These are phyloP conservation scores for Galeopterus variegatus DNA, from an alignment of 2,113 vertebrate genomes.

Conservation along the genomic window DNA sequence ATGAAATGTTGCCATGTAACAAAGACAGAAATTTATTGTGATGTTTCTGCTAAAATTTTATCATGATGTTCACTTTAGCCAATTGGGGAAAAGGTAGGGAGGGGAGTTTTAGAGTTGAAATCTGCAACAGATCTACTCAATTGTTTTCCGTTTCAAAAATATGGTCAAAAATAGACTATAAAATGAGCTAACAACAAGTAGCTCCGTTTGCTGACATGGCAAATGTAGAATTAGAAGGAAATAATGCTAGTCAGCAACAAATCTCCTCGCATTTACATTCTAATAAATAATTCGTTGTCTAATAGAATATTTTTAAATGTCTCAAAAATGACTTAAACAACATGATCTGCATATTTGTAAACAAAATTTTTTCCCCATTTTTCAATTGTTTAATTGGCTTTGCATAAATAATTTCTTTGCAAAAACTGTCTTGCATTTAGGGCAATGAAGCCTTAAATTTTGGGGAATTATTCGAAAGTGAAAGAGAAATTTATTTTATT, in stretches of 20 bases:
- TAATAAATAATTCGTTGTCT: background rate
- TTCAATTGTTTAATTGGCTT: background rate
- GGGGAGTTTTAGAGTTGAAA: conserved; percentile 59
- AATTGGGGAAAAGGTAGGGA: conserved; percentile 44
- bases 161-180: conserved; percentile 48
- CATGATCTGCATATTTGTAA: background rate
- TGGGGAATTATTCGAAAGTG: conserved; percentile 68
- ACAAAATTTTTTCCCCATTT: background rate
- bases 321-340: background rate
- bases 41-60: conserved; percentile 76
- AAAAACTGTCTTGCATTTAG: background rate
- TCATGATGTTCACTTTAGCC: conserved; percentile 52
- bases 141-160: conserved; percentile 64
- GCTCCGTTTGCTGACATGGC: conserved; percentile 47
- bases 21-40: conserved; percentile 68
- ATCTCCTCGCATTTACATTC: background rate
- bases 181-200: background rate
- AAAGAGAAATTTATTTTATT: conserved; percentile 72
- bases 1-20: conserved; percentile 70
- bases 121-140: conserved; percentile 34
- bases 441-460: background rate
- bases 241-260: conserved; percentile 16
- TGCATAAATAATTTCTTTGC: background rate
- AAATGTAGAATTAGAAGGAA: conserved; percentile 49
- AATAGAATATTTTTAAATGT: background rate